These are phyloP conservation scores for Lysandra coridon DNA, from an alignment of 2,888 invertebrate genomes.

Conservation along the genomic window DNA sequence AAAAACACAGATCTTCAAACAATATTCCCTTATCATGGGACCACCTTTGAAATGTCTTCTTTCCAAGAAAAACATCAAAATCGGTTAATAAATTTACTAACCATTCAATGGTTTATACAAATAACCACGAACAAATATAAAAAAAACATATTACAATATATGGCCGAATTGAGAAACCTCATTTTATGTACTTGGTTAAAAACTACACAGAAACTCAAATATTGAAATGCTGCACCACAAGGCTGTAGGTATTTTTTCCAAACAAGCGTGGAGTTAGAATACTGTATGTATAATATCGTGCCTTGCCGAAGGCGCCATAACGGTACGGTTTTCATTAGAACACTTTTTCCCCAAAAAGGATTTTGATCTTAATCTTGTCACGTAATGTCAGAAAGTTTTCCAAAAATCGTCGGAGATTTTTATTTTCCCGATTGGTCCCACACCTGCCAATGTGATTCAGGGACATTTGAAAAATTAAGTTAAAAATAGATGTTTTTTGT, in stretches of 20 bases:
- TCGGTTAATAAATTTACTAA: too few relatives aligned
- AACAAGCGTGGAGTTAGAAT: not conserved
- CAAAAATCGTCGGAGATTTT: not conserved
- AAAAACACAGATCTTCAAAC: too few relatives aligned
- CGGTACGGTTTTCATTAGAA: conserved; percentile 36
- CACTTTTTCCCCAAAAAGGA: conserved; percentile 26
- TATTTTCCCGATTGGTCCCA: conserved; percentile 30
- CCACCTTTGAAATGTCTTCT: too few relatives aligned
- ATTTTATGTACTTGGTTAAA: too few relatives aligned
- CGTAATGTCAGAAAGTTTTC: conserved; percentile 15
- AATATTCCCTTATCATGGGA: too few relatives aligned
- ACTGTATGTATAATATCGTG: not conserved
- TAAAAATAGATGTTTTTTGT: not conserved
- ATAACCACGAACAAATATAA: too few relatives aligned
- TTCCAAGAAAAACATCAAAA: too few relatives aligned
- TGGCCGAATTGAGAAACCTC: too few relatives aligned
- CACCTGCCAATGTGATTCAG: not conserved
- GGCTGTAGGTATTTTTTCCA: not conserved
- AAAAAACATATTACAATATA: too few relatives aligned
- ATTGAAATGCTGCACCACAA: too few relatives aligned
- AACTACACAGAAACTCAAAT: too few relatives aligned
- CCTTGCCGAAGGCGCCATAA: not conserved
- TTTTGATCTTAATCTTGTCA: conserved; percentile 31
- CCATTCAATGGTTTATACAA: too few relatives aligned
- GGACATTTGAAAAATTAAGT: not conserved